These are phyloP conservation scores for Ormia ochracea DNA, from an alignment of 2,888 invertebrate species.

Conservation along the genomic window DNA sequence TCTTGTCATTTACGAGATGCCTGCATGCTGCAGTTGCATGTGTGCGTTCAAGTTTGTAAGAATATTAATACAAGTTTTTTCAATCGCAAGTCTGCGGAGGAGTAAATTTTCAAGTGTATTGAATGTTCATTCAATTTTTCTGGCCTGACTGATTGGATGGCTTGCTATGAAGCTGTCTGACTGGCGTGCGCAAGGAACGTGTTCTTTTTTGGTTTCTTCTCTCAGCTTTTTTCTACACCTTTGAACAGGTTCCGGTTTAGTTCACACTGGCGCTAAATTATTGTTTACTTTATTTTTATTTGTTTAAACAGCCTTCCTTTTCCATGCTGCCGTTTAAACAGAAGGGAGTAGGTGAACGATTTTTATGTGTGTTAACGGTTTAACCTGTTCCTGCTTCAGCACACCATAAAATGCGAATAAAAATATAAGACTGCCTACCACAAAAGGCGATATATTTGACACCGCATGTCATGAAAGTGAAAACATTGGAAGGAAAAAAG, in stretches of 20 bases:
- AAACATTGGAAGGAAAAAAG: constrained; percentile 52
- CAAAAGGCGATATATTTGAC: constrained; percentile 56
- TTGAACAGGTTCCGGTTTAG: constrained; percentile 60
- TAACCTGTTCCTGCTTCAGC: constrained; percentile 54
- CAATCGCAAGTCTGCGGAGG: constrained; percentile 49
- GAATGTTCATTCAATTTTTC: constrained; percentile 40
- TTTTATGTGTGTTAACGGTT: constrained; percentile 40
- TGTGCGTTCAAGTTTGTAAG: neutral
- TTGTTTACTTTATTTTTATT: constrained; percentile 27
- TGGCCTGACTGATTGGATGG: constrained; percentile 16
- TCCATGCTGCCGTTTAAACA: constrained; percentile 26
- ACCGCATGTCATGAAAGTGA: constrained; percentile 60
- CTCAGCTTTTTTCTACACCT: constrained; percentile 20
- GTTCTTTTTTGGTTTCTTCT: constrained; percentile 21
- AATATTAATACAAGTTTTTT: constrained; percentile 13
- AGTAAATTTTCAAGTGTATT: constrained; percentile 46
- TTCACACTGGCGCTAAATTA: constrained; percentile 60
- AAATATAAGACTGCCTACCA: constrained; percentile 46
- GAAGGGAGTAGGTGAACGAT: constrained; percentile 13
- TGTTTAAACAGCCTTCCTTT: constrained; percentile 44
- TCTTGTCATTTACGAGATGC: constrained; percentile 17
- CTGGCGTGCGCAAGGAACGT: constrained; percentile 59
- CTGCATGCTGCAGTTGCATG: neutral
- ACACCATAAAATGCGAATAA: constrained; percentile 17
- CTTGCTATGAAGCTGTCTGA: neutral